These are phyloP conservation scores for Ochropleura leucogaster DNA, from an alignment of 2,888 invertebrate genomes.

Conservation along the genomic window DNA sequence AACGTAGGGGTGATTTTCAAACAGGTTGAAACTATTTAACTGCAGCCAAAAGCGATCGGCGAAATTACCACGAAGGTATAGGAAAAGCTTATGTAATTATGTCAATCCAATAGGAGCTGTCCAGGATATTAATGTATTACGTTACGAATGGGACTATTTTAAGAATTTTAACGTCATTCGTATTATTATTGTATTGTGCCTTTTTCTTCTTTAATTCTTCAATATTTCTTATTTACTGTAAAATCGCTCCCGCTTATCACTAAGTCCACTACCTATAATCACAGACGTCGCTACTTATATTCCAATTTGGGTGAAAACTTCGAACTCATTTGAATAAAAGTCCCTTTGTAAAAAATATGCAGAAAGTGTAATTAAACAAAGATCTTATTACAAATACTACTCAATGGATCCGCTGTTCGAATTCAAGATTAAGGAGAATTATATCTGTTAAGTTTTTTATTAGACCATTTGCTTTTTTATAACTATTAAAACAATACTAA, in stretches of 20 bases:
- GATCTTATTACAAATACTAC: constrained; percentile 49
- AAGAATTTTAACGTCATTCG: too few relatives aligned
- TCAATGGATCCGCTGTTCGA: constrained; percentile 20
- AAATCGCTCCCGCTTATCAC: constrained; percentile 23
- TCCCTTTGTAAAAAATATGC: constrained; percentile 50
- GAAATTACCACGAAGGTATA: not conserved
- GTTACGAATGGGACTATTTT: too few relatives aligned
- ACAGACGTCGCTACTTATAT: constrained; percentile 58
- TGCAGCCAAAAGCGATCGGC: not conserved
- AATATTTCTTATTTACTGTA: not conserved
- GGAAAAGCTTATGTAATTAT: not conserved
- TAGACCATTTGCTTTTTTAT: not conserved
- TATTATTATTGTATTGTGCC: too few relatives aligned
- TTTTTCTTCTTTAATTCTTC: too few relatives aligned
- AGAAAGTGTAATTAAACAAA: constrained; percentile 56
- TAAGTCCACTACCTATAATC: constrained; percentile 25
- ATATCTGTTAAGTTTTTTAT: constrained; percentile 23
- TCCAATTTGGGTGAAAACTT: constrained; percentile 62
- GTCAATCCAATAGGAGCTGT: not conserved
- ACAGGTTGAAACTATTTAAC: not conserved
- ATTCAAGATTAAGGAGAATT: constrained; percentile 33
- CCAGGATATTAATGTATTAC: too few relatives aligned
- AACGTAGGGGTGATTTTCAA: not conserved
- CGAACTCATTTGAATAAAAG: constrained; percentile 68
- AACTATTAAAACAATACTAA: not conserved